Base-by-base conservation (phyloP, 2,113 vertebrate genomes). In the Albula goreensis region DNA sequence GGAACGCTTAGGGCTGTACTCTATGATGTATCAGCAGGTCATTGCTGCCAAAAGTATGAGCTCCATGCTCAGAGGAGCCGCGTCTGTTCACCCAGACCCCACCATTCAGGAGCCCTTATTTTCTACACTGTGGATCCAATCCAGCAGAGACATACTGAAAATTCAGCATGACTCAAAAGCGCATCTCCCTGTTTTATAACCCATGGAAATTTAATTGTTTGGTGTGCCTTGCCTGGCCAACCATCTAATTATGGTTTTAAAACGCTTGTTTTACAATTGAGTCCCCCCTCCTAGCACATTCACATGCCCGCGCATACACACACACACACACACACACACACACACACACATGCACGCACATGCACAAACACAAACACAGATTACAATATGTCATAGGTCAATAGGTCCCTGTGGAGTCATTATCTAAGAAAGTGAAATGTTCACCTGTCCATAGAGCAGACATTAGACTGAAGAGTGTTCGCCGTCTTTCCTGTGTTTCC, bases 351-450 rank as follows among this genome's bases (percentile, higher is more conserved):
- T 70, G 3, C 66, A 12, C 2, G 5, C 13, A 56, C 25, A 4
- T 19, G 25, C 3, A 25, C 78, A 19, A n/a, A 57, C 50, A 17
- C 82, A 57, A 25, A 56, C 51, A 15, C 41, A 50, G 8, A 50
- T 3, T 82, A 5, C 50, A 74, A 84, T 82, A 50, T 60, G 50
- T 78, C 50, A 77, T 19, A 77, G 83, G 83, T 80, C 85, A 80
- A 48, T 80, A 52, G 22, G 19, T 89, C 86, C 77, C 80, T 25
- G 49, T 50, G 22, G 88, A 81, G 52, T 77, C 25, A n/a, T 79
- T 82, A 53, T 81, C 88, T 74, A 78, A 12, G 50, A 50, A 50
- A 50, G 74, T 50, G 52, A 85, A 50, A 79, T 52, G 66, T 19
- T 41, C 63, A 80, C 51, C 70, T 85, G 60, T 81, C 51, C 19